These are phyloP conservation scores for Drosophila aff. DNA, from an alignment of 1,140 invertebrate species.

Conservation along the genomic window DNA sequence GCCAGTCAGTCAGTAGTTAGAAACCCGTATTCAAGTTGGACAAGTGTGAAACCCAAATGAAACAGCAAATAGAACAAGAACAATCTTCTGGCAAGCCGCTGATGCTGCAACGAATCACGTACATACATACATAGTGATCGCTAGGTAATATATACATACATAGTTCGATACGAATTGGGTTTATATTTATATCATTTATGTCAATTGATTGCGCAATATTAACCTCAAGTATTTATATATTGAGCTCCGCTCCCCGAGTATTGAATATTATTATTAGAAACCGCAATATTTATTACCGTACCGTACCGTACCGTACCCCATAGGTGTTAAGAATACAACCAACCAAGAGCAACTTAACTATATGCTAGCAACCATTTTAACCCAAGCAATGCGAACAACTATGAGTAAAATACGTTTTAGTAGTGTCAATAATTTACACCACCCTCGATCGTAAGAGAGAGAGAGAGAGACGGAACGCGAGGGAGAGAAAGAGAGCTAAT, in stretches of 20 bases:
- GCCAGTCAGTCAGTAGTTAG: conserved; percentile 53
- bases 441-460: conserved; percentile 30
- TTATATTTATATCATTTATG: conserved; percentile 63
- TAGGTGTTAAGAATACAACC: conserved; percentile 55
- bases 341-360: conserved; percentile 22
- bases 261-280: conserved; percentile 47
- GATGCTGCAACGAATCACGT: conserved; percentile 72
- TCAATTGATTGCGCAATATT: conserved; percentile 59
- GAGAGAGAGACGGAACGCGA: conserved; percentile 9
- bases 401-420: conserved; percentile 66
- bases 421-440: conserved; percentile 82
- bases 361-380: conserved; percentile 48
- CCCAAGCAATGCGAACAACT: conserved; percentile 63
- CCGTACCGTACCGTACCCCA: conserved; percentile 20
- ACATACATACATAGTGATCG: conserved; percentile 43
- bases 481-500: conserved; percentile 8
- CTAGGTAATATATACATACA: conserved; percentile 25
- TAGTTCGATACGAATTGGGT: conserved; percentile 48
- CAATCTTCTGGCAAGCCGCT: conserved; percentile 62
- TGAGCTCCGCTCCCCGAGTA: conserved; percentile 55
- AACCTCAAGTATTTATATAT: conserved; percentile 58
- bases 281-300: conserved; percentile 54
- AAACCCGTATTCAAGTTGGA: conserved; percentile 62
- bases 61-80: conserved; percentile 18
- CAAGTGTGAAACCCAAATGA: conserved; percentile 63